Conservation (phyloP, 2,113 vertebrate species). For the Oceanites oceanicus region DNA sequence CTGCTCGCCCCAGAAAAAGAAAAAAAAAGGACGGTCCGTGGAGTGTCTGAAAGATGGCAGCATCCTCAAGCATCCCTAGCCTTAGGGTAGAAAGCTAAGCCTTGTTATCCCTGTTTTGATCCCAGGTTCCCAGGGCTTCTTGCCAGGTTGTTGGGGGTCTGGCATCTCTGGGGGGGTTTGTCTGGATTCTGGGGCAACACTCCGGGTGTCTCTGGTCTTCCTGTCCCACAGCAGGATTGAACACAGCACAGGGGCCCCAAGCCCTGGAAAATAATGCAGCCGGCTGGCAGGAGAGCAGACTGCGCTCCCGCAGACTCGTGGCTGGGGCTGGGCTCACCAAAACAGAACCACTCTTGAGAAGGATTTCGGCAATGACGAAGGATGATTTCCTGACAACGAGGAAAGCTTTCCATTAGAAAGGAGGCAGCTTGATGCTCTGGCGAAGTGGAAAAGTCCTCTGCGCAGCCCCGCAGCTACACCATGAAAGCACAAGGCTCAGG, state of each 20-base stretch:
- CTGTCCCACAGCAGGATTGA: neutral
- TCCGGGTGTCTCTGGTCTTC: neutral
- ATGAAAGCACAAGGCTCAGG: neutral
- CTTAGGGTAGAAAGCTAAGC: neutral
- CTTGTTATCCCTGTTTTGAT: conserved; percentile 5
- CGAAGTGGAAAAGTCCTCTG: neutral
- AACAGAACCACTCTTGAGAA: neutral
- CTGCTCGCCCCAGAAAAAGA: neutral
- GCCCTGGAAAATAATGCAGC: neutral
- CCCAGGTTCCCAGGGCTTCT: conserved; percentile 32
- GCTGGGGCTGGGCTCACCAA: neutral
- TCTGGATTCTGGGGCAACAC: neutral
- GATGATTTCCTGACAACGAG: neutral
- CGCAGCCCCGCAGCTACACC: neutral
- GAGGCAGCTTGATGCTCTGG: neutral
- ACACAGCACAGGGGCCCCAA: neutral
- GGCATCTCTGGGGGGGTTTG: neutral
- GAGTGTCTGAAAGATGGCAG: conserved; percentile 23
- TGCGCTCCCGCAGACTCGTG: neutral
- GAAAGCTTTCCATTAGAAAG: neutral
- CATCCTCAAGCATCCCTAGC: neutral
- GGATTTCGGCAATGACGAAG: neutral
- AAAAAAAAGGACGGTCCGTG: fast-evolving
- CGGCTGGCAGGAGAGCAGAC: neutral
- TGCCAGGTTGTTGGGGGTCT: conserved; percentile 21